phyloP scores from a whole-genome alignment of 2,113 vertebrate species.

The Pholis gunnellus region DNA sequence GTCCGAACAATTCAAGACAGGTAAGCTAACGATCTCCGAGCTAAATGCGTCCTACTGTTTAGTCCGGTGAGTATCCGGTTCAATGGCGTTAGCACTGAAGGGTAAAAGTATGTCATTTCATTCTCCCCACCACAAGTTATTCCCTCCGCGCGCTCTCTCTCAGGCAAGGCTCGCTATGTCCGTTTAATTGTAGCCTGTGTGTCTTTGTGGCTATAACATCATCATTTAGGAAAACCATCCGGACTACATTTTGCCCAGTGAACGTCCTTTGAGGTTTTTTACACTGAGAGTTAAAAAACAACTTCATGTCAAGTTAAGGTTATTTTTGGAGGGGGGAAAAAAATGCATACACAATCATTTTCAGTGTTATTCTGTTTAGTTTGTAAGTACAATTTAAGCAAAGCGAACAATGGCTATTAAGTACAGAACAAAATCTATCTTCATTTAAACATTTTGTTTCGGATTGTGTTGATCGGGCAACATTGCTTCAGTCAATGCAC shows the following conservation, averaged over 20 bases:
- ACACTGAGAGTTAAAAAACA: not conserved
- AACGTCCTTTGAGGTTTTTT: not conserved
- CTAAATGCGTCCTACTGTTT: not conserved
- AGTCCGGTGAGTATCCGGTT: not conserved
- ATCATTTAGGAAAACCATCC: no score
- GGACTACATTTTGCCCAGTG: no score
- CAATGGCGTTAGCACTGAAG: not conserved
- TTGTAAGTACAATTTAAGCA: not conserved
- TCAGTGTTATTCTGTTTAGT: not conserved
- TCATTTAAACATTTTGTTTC: not conserved
- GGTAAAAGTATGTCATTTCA: not conserved
- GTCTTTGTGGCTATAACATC: no score
- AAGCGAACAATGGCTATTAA: no score
- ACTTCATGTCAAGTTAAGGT: not conserved
- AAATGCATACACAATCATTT: not conserved
- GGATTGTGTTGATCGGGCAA: not conserved
- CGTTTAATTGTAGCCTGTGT: no score
- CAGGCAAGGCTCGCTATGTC: no score
- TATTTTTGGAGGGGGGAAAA: not conserved
- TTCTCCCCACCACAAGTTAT: no score
- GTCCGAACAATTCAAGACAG: conserved; percentile 52
- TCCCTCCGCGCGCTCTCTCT: no score
- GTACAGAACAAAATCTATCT: not conserved
- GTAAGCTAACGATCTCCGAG: conserved; percentile 22
- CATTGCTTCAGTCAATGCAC: not conserved